Percentiles rank a stretch among this genome's conserved stretches.
These are phyloP conservation scores for Dicerorhinus sumatrensis DNA, from an alignment of 2,113 vertebrate species.

Conservation along the genomic window DNA sequence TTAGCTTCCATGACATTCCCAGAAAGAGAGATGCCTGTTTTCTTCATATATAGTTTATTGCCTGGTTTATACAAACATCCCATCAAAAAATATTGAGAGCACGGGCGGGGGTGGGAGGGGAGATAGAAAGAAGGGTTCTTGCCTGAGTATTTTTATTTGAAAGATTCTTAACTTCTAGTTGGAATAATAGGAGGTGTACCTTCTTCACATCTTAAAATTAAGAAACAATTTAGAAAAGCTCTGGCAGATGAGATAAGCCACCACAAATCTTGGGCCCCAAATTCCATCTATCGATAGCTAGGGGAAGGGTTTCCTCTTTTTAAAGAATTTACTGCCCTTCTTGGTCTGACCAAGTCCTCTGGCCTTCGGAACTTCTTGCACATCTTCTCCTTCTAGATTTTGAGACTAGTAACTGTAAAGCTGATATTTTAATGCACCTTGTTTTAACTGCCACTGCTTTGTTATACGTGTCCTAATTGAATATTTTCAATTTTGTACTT, in stretches of 20 bases:
- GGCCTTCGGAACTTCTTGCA: neutral
- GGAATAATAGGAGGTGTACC: neutral
- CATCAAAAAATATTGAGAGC: neutral
- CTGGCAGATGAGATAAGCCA: neutral
- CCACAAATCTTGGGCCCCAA: neutral
- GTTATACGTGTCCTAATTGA: constrained; percentile 15
- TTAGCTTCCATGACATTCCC: neutral
- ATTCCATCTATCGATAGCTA: neutral
- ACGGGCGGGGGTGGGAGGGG: too few species aligned
- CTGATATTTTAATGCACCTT: neutral
- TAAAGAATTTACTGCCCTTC: neutral
- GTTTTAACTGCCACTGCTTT: neutral
- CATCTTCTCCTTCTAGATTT: neutral
- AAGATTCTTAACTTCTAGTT: constrained; percentile 2
- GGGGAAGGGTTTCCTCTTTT: neutral
- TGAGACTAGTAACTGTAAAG: neutral
- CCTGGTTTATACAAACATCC: neutral
- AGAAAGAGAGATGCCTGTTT: neutral
- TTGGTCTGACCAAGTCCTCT: neutral
- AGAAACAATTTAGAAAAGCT: constrained; percentile 15
- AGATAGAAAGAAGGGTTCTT: neutral
- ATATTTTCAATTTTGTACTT: constrained; percentile 60
- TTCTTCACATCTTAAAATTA: neutral
- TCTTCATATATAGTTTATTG: neutral
- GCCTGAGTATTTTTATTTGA: neutral